These are phyloP conservation scores for Cephalopachus bancanus DNA, from an alignment of 2,797 vertebrate genomes.

Conservation along the genomic window DNA sequence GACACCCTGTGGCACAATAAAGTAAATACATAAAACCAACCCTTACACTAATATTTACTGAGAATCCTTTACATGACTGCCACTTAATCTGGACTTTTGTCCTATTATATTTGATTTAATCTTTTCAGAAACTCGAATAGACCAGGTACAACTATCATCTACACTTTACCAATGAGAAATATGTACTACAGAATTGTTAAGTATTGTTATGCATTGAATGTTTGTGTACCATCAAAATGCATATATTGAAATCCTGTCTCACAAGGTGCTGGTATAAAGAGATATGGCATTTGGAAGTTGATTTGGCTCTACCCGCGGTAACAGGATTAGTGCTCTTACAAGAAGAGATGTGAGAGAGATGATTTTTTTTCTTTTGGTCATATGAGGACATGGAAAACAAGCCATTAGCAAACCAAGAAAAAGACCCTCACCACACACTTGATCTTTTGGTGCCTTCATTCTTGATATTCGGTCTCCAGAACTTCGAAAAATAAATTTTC, in stretches of 20 bases:
- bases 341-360: not conserved
- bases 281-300: not conserved
- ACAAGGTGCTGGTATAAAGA: not conserved
- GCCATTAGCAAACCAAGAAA: not conserved
- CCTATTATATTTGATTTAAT: slow-evolving; percentile 21
- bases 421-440: not conserved
- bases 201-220: not conserved
- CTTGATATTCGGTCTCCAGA: not conserved
- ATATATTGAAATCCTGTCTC: not conserved
- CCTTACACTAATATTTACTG: not conserved
- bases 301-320: not conserved
- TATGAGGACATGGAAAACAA: not conserved
- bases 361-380: not conserved
- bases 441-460: not conserved
- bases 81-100: not conserved
- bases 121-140: not conserved
- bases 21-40: not conserved
- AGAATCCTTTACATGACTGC: not conserved
- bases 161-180: not conserved
- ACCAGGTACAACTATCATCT: not conserved
- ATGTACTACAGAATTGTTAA: not conserved
- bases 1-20: not conserved
- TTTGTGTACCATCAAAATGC: not conserved
- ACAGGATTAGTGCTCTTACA: not conserved
- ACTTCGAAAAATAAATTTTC: not conserved